Evolutionary conservation across 2,888 invertebrate genomes (phyloP), one percentile per base, ranked within the genome.

Genomic region (Drosophila barbarae): DNA sequence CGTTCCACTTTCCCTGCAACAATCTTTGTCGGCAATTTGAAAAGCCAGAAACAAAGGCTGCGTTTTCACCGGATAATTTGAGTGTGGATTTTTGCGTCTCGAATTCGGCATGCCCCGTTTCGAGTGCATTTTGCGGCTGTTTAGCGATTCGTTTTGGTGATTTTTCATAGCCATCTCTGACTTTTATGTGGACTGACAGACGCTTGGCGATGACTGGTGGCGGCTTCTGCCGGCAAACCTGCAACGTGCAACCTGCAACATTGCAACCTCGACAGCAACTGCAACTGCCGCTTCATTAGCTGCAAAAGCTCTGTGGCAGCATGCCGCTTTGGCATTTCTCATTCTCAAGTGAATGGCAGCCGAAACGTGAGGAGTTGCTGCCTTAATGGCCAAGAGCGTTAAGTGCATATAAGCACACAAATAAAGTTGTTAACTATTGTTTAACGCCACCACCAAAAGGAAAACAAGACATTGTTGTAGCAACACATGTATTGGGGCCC

Each of bases 401-500:
- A 68, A 68, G 71, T 68, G 68, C 71, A 64, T 65, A 64, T 64
- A 65, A 64, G 65, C 66, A 65, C 66, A 71, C 68, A 73, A 81
- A 82, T 82, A 82, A 76, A 84, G 81, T 86, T 82, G 86, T 82
- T 84, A 81, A 72, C 78, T 64, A 81, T 80, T 84, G 80, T 84
- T 84, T 74, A 84, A 72, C 79, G 72, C 71, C 69, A 71, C 71
- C 46, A 39, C 28, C 23, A 10, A 47, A 32, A 47, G 69, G 55
- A 50, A 68, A 68, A 42, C 58, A 78, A 70, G 71, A 67, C 67
- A 67, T 67, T 58, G 67, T 69, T 68, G 69, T 68, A 32, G 28
- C 58, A 18, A 63, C 63, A 63, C 63, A 67, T 66, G 70, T 66
- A 59, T 21, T 38, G 38, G 18, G 70, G 34, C 18, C 70, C 65